phyloP scores from a whole-genome alignment of 2,888 invertebrate species.

The Tenthredo amoena region DNA sequence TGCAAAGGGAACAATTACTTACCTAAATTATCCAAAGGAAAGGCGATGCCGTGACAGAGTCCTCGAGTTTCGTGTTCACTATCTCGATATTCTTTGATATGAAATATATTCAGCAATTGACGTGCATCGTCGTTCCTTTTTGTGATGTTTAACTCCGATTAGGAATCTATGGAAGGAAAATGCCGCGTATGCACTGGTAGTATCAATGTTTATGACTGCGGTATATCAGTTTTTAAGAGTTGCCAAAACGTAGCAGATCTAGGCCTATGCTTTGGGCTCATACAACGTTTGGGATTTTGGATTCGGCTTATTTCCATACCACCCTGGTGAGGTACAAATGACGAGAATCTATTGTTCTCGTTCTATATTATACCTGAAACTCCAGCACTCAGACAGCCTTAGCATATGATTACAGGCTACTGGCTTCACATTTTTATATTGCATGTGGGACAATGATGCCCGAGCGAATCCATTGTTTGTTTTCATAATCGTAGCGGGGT shows the following conservation, averaged over 20 bases:
- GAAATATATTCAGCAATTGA: not conserved
- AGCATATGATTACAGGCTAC: constrained; percentile 64
- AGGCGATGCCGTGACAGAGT: not conserved
- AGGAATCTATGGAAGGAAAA: not conserved
- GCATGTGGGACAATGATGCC: constrained; percentile 64
- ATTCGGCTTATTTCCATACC: constrained; percentile 35
- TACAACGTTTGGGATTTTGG: constrained; percentile 12
- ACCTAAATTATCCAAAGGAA: not conserved
- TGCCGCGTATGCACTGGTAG: not conserved
- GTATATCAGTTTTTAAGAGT: not conserved
- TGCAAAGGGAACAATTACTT: not conserved
- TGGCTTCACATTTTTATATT: constrained; percentile 62
- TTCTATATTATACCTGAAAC: constrained; percentile 63
- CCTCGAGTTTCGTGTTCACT: not conserved
- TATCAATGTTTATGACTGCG: not conserved
- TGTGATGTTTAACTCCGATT: not conserved
- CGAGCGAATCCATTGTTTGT: constrained; percentile 64
- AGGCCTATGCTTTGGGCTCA: constrained; percentile 6
- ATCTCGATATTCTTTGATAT: not conserved
- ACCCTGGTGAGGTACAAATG: constrained; percentile 27
- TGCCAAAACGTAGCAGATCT: constrained; percentile 15
- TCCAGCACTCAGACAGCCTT: constrained; percentile 60
- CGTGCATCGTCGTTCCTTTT: not conserved
- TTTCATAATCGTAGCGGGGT: constrained; percentile 63
- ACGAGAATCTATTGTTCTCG: constrained; percentile 60